Percentiles rank a stretch among this genome's conserved stretches.
phyloP scores from a whole-genome alignment of 2,888 invertebrate genomes.

The Dysmachus trigonus region DNA sequence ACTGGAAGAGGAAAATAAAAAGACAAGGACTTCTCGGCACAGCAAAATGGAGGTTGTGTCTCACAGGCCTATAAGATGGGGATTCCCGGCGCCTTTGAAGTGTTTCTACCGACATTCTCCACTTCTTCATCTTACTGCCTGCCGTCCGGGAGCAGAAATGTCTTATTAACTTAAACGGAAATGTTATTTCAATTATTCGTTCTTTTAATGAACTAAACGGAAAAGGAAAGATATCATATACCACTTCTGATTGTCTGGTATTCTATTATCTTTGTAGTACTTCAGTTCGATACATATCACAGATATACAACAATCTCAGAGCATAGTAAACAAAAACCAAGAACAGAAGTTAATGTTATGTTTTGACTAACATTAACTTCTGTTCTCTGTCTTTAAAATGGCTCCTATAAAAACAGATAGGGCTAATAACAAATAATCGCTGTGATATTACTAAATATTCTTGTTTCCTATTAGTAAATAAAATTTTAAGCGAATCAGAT shows the following conservation, averaged over 20 bases:
- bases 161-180: slow-evolving; percentile 20
- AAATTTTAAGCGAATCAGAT: too few relatives aligned
- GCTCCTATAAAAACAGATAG: too few relatives aligned
- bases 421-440: too few relatives aligned
- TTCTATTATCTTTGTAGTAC: not conserved
- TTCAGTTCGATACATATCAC: too few relatives aligned
- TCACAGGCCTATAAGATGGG: not conserved
- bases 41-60: not conserved
- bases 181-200: slow-evolving; percentile 22
- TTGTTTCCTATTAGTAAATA: too few relatives aligned
- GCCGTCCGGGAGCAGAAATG: not conserved
- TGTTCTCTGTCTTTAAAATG: too few relatives aligned
- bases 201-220: not conserved
- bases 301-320: too few relatives aligned
- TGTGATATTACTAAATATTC: too few relatives aligned
- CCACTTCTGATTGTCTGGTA: not conserved
- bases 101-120: not conserved
- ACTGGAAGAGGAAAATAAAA: not conserved
- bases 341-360: too few relatives aligned
- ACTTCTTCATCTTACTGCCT: not conserved
- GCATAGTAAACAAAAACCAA: too few relatives aligned
- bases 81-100: not conserved
- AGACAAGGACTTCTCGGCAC: not conserved
- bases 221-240: not conserved
- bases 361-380: too few relatives aligned